phyloP scores from a whole-genome alignment of 2,113 vertebrate genomes.

The Pachypanchax playfairii region DNA sequence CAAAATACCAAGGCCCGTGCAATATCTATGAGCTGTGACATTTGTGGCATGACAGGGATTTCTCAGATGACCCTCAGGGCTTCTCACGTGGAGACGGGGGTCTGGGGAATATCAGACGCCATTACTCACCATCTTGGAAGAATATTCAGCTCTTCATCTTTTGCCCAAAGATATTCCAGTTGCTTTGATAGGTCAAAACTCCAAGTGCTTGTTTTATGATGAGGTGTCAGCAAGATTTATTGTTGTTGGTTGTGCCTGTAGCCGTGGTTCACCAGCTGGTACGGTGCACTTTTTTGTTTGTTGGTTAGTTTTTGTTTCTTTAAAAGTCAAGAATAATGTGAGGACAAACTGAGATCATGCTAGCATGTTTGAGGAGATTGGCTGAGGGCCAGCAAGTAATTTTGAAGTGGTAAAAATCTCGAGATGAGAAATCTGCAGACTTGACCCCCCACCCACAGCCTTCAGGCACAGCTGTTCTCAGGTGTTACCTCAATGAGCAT shows the following conservation, averaged over 20 bases:
- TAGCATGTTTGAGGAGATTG: constrained; percentile 23
- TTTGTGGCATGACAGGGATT: constrained; percentile 55
- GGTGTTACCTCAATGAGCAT: constrained; percentile 39
- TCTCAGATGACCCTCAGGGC: constrained; percentile 47
- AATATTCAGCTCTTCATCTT: constrained; percentile 24
- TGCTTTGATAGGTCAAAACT: constrained; percentile 41
- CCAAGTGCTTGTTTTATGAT: constrained; percentile 21
- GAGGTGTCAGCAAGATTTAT: constrained; percentile 54
- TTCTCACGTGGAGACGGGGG: constrained; percentile 1
- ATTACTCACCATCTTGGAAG: constrained; percentile 53
- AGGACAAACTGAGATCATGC: constrained; percentile 15
- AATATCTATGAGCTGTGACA: constrained; percentile 67
- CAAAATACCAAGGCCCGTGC: constrained; percentile 49
- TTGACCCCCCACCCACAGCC: too few species aligned
- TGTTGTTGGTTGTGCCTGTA: constrained; percentile 22
- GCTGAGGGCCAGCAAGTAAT: constrained; percentile 34
- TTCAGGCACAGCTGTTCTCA: constrained; percentile 36
- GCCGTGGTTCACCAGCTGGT: constrained; percentile 16
- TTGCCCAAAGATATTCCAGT: constrained; percentile 30
- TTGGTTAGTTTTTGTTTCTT: constrained; percentile 15
- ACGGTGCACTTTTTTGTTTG: constrained; percentile 5
- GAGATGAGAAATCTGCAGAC: constrained; percentile 39
- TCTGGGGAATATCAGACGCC: constrained; percentile 50
- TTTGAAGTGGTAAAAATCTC: constrained; percentile 32
- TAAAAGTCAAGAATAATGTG: constrained; percentile 24